Percentiles rank a stretch among this genome's conserved stretches.
phyloP scores from a whole-genome alignment of 2,797 vertebrate genomes.

The Galago senegalensis region DNA sequence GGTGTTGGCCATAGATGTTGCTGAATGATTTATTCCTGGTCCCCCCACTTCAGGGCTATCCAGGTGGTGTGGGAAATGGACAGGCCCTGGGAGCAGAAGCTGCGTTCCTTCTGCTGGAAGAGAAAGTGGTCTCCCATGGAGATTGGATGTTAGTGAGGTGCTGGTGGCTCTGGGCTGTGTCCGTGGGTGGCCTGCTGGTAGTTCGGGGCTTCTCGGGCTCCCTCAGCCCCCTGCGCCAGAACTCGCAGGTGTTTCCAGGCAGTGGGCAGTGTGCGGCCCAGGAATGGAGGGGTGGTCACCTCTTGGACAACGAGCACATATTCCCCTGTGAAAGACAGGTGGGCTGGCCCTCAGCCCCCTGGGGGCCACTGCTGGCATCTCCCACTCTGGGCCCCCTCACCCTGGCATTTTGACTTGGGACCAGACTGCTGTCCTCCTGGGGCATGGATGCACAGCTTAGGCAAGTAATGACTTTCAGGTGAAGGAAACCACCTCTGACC shows the following conservation, averaged over 20 bases:
- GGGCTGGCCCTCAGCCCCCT: not conserved
- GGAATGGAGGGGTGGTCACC: slow-evolving; percentile 84
- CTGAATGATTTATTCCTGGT: slow-evolving; percentile 17
- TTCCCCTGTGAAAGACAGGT: slow-evolving; percentile 76
- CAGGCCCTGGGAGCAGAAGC: not conserved
- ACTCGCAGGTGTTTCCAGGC: slow-evolving; percentile 86
- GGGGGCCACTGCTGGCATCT: not conserved
- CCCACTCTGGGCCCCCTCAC: too few species aligned
- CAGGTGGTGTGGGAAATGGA: accelerated
- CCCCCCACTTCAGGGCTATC: not conserved
- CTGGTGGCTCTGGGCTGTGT: accelerated
- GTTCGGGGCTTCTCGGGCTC: slow-evolving; percentile 2
- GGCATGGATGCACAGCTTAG: not conserved
- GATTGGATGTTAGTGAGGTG: accelerated
- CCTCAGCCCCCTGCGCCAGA: slow-evolving; percentile 47
- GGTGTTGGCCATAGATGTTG: not conserved
- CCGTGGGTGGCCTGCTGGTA: not conserved
- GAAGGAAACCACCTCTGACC: not conserved
- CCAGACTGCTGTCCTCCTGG: not conserved
- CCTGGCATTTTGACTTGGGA: not conserved
- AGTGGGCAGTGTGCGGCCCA: slow-evolving; percentile 81
- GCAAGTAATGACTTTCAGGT: too few species aligned
- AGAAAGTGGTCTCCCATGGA: not conserved
- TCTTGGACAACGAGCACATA: slow-evolving; percentile 86
- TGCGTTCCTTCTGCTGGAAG: too few species aligned